Base-by-base conservation (phyloP, 2,797 vertebrate species). In the Tokudaia muenninki region DNA sequence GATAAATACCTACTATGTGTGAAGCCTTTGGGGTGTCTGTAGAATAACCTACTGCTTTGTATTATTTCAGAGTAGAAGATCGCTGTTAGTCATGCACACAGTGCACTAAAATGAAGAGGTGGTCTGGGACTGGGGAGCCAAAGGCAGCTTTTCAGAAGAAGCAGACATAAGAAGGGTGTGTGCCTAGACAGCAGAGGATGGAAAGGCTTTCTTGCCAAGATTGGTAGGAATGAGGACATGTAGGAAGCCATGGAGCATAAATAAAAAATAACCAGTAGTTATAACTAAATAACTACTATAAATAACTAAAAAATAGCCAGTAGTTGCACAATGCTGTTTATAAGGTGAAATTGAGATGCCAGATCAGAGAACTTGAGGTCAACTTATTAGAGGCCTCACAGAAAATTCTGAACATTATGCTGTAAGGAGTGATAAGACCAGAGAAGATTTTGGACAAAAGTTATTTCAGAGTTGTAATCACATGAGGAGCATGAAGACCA, bases 1-100 rank as follows among this genome's bases (percentile, higher is more conserved):
- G 77, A 65, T 72, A 86, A 78, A 59, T 94, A 21, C 57, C 75
- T 77, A 37, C 75, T 91, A 1, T 95, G 63, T 50, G 79, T 50
- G 92, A 72, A 31, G 22, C 31, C 75, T 74, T 94, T 26, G 63
- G 65, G 24, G 26, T 61, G 22, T 72, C 72, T 67, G 11, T 37
- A 24, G 50, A 61, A 29, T 80, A 94, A 61, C 26, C 37, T 61
- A 10, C 88, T 24, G 16, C 26, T 41, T 93, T 95, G 52, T 80
- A 3, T 95, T 87, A 92, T 72, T 96, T 96, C 72, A 92, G 34
- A 86, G 92, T 44, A n/a, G 55, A 84, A 93, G 47, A 59, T 57
- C 63, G 57, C 21, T 72, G 19, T 92, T 65, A 93, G 55, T 11
- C 88, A 12, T 74, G n/a, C 91, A 65, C 37, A 65, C 6, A 26